Conservation (phyloP, 2,888 invertebrate genomes). For the Drosophila eohydei region DNA sequence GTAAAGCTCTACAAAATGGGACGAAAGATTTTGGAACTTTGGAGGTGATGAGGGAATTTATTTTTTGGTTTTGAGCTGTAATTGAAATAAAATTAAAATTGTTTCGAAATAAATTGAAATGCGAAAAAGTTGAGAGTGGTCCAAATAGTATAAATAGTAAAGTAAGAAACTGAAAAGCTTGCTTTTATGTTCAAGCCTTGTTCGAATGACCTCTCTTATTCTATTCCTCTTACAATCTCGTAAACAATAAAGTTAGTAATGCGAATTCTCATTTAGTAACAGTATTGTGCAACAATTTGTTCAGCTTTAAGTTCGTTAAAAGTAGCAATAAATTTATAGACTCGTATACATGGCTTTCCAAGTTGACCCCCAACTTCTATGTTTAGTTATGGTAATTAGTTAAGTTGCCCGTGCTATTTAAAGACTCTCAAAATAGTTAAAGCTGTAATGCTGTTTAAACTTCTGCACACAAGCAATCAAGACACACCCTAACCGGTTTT, state of each 20-base stretch:
- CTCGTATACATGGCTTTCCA: not conserved
- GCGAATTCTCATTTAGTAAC: no score
- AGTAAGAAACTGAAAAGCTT: no score
- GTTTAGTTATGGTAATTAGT: not conserved
- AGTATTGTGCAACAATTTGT: no score
- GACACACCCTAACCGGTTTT: not conserved
- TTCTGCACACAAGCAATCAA: not conserved
- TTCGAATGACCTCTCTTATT: no score
- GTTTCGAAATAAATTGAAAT: not conserved
- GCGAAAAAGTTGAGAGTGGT: not conserved
- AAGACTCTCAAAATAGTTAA: not conserved
- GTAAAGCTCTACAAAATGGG: not conserved
- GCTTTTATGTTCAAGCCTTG: no score
- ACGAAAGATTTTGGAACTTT: slow-evolving; percentile 2
- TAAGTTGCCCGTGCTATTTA: not conserved
- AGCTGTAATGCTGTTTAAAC: not conserved
- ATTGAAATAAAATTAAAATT: not conserved
- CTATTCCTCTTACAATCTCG: no score
- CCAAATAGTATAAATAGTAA: not conserved
- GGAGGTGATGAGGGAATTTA: not conserved
- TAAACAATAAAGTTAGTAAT: no score
- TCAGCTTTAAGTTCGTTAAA: not conserved
- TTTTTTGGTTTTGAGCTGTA: not conserved
- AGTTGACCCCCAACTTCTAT: not conserved
- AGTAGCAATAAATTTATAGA: not conserved